Evolutionary conservation across 2,888 invertebrate species (phyloP).

Genomic region (Chaetogeoica ovagalla): DNA sequence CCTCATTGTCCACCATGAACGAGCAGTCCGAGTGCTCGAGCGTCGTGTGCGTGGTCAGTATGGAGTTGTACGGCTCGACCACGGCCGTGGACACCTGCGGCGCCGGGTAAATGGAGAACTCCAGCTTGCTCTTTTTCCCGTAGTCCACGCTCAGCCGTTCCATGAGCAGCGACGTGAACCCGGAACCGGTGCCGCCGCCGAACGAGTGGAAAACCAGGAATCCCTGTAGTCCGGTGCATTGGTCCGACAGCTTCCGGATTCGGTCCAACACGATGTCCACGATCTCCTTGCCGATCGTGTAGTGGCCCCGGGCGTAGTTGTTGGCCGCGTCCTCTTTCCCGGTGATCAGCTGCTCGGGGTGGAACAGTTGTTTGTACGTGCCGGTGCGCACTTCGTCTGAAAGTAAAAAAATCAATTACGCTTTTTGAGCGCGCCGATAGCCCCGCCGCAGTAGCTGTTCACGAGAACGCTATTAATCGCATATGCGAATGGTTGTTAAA

Average conservation of each 20-base stretch:
- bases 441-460: too few relatives aligned
- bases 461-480: too few relatives aligned
- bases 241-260: conserved; percentile 64
- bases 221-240: conserved; percentile 66
- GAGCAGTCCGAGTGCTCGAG: conserved; percentile 69
- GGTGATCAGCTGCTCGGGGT: conserved; percentile 71
- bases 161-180: conserved; percentile 70
- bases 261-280: conserved; percentile 65
- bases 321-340: conserved; percentile 73
- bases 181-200: conserved; percentile 68
- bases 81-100: conserved; percentile 63
- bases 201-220: conserved; percentile 70
- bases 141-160: conserved; percentile 70
- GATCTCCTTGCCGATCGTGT: conserved; percentile 68
- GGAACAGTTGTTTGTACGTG: conserved; percentile 71
- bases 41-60: conserved; percentile 67
- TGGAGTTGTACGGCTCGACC: conserved; percentile 64
- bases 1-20: conserved; percentile 65
- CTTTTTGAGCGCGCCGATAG: neutral
- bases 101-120: conserved; percentile 71
- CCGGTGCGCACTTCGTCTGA: conserved; percentile 87
- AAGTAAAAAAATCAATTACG: conserved; percentile 45
- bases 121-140: conserved; percentile 69
- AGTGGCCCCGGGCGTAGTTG: conserved; percentile 71
- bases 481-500: too few relatives aligned